phyloP scores from a whole-genome alignment of 2,888 invertebrate species.

The Calameuta idolon region DNA sequence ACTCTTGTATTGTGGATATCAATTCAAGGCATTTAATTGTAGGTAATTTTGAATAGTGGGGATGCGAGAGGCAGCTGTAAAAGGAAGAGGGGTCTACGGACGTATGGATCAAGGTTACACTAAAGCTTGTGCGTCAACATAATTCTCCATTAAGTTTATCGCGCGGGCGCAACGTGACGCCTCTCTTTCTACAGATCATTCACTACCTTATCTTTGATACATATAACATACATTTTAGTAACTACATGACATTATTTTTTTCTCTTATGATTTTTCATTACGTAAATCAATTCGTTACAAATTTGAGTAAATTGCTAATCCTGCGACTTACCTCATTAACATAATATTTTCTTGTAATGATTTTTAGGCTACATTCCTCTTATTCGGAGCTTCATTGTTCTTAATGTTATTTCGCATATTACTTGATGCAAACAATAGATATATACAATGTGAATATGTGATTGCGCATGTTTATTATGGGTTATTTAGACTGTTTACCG shows the following conservation, averaged over 20 bases:
- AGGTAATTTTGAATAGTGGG: neutral
- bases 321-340: neutral
- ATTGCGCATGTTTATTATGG: neutral
- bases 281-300: neutral
- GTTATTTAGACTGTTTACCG: neutral
- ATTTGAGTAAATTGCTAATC: neutral
- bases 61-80: neutral
- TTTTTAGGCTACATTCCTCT: neutral
- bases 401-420: neutral
- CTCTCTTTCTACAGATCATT: neutral
- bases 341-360: neutral
- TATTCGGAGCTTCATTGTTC: neutral
- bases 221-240: neutral
- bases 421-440: neutral
- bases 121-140: slow-evolving; percentile 43
- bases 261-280: neutral
- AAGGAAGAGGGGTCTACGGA: slow-evolving; percentile 31
- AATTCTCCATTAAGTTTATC: neutral
- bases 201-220: neutral
- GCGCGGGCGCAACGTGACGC: neutral
- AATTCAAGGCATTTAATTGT: neutral
- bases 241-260: neutral
- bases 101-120: slow-evolving; percentile 62
- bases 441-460: neutral
- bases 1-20: neutral